Evolutionary conservation across 1,140 invertebrate genomes (phyloP).

Genomic region (Arion vulgaris): DNA sequence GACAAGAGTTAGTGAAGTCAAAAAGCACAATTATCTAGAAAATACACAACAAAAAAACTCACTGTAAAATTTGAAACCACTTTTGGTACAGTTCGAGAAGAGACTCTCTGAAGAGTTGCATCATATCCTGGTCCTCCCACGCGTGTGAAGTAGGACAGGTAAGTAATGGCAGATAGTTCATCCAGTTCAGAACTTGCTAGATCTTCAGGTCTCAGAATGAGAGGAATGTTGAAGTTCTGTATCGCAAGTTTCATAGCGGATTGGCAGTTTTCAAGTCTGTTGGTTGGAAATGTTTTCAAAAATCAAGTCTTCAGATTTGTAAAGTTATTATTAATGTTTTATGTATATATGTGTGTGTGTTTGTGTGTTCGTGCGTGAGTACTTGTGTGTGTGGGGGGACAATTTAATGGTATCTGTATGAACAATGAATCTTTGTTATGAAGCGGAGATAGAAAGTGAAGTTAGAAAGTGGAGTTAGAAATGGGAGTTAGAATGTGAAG

Average conservation of each 20-base stretch:
- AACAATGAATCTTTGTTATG: too few relatives aligned
- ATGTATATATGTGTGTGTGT: neutral
- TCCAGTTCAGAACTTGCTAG: constrained; percentile 94
- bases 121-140: constrained; percentile 93
- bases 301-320: too few relatives aligned
- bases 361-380: neutral
- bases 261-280: constrained; percentile 87
- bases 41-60: constrained; percentile 70
- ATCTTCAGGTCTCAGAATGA: constrained; percentile 95
- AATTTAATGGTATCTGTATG: neutral
- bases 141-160: constrained; percentile 98
- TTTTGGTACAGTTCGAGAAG: constrained; percentile 75
- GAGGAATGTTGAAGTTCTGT: constrained; percentile 90
- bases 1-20: too few relatives aligned
- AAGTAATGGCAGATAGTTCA: constrained; percentile 97
- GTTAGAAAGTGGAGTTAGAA: too few relatives aligned
- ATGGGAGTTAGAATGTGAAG: too few relatives aligned
- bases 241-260: constrained; percentile 92
- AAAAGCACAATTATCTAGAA: too few relatives aligned
- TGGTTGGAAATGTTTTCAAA: constrained; percentile 27
- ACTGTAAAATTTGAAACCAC: constrained; percentile 89
- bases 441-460: too few relatives aligned
- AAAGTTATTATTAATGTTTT: too few relatives aligned
- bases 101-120: constrained; percentile 90
- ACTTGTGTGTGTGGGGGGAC: neutral